Conservation (phyloP, 2,113 vertebrate species). For the Tylochromis polylepis region DNA sequence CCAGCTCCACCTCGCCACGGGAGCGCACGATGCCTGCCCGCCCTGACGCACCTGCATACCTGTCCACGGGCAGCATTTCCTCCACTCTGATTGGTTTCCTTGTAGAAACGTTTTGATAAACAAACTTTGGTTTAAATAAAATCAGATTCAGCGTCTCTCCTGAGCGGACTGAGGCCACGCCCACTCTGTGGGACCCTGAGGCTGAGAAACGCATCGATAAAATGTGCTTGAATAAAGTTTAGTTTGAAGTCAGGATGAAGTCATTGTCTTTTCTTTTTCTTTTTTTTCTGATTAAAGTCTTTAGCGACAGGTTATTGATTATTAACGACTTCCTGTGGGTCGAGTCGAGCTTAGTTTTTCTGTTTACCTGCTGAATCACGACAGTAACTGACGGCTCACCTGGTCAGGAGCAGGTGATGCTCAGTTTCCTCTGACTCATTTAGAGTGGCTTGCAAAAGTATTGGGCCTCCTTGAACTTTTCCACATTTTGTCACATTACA, state of each 20-base stretch:
- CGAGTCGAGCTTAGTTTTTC: no score
- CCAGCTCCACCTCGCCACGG: constrained; percentile 85
- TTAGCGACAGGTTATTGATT: not conserved
- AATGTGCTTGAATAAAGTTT: not conserved
- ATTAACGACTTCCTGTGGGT: not conserved
- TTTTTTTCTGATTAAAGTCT: not conserved
- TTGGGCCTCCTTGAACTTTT: no score
- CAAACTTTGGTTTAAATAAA: not conserved
- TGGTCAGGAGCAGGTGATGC: no score
- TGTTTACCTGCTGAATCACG: no score
- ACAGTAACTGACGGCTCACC: no score
- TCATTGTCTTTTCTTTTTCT: no score
- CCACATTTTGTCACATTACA: no score
- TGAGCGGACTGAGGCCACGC: not conserved
- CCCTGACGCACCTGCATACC: constrained; percentile 50
- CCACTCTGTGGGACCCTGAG: not conserved
- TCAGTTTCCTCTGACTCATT: no score
- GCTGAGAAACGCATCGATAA: not conserved
- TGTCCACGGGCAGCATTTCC: rapidly evolving
- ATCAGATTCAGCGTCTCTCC: not conserved
- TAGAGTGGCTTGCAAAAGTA: no score
- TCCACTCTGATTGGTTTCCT: not conserved
- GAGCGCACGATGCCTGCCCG: constrained; percentile 80
- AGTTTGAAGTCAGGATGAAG: not conserved
- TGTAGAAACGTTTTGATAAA: not conserved